Percentiles rank a stretch among this genome's conserved stretches.
Conservation (phyloP, 2,113 vertebrate genomes). For the Lophochroa leadbeateri region DNA sequence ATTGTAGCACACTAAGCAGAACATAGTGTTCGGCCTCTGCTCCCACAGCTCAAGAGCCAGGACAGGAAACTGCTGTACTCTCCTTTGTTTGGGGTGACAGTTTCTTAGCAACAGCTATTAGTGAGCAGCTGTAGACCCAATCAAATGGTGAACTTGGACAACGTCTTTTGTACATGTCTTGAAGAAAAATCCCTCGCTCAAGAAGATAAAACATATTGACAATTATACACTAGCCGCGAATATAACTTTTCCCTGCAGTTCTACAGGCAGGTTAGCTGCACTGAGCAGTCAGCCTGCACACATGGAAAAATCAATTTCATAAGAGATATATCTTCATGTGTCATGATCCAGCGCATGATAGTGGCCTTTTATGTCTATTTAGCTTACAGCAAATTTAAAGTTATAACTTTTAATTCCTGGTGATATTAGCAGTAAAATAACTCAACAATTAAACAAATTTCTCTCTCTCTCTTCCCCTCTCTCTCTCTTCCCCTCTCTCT, state of each 20-base stretch:
- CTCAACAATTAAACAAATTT: conserved; percentile 68
- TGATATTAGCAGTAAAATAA: conserved; percentile 67
- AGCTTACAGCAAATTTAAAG: conserved; percentile 71
- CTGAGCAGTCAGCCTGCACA: conserved; percentile 48
- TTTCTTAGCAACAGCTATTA: conserved; percentile 74
- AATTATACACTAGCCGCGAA: conserved; percentile 49
- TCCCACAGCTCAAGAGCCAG: too few relatives aligned
- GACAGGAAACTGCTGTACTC: too few relatives aligned
- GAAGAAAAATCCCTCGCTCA: conserved; percentile 56
- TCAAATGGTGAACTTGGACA: conserved; percentile 66
- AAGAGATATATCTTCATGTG: conserved; percentile 73
- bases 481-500: background rate
- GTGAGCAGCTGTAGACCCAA: conserved; percentile 65
- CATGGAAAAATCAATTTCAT: conserved; percentile 73
- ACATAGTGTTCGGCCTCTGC: too few relatives aligned
- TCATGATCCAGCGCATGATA: conserved; percentile 63
- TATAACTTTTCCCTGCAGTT: conserved; percentile 61
- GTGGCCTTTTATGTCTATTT: conserved; percentile 72
- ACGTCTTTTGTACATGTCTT: conserved; percentile 58
- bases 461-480: too few relatives aligned
- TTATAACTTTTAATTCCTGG: conserved; percentile 68
- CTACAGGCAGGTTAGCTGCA: conserved; percentile 19
- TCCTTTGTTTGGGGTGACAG: conserved; percentile 68
- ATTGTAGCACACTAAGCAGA: too few relatives aligned
- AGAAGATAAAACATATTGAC: conserved; percentile 73